phyloP scores from a whole-genome alignment of 2,888 invertebrate genomes.

The Baronia brevicornis region DNA sequence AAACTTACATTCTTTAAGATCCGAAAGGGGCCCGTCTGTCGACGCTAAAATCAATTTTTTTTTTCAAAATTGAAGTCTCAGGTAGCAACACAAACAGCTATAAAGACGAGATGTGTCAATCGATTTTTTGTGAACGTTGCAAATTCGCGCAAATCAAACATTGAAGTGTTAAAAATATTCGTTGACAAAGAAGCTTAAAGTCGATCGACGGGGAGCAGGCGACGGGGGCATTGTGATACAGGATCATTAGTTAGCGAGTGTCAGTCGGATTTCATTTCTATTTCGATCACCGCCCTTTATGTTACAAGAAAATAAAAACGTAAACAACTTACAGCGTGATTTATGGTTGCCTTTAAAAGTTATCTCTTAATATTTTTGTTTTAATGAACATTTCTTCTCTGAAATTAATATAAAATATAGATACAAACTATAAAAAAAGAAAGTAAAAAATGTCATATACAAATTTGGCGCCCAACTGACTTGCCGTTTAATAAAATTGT shows the following conservation, averaged over 20 bases:
- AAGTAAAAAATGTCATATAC: conserved; percentile 1
- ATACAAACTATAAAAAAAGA: too few relatives aligned
- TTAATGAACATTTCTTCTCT: too few relatives aligned
- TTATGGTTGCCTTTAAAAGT: conserved; percentile 36
- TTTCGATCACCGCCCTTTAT: conserved; percentile 47
- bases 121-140: conserved; percentile 57
- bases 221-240: conserved; percentile 44
- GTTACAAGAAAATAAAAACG: conserved; percentile 59
- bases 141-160: conserved; percentile 72
- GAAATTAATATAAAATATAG: too few relatives aligned
- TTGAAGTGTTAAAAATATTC: conserved; percentile 69
- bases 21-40: conserved; percentile 44
- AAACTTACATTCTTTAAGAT: conserved; percentile 39
- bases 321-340: conserved; percentile 60
- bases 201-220: conserved; percentile 51
- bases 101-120: conserved; percentile 72
- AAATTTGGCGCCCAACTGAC: not conserved
- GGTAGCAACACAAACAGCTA: conserved; percentile 70
- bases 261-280: conserved; percentile 49
- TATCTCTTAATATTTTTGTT: conserved; percentile 30
- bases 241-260: conserved; percentile 67
- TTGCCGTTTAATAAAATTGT: conserved; percentile 19
- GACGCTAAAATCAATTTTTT: conserved; percentile 46
- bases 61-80: conserved; percentile 44
- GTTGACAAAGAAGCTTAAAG: conserved; percentile 55